Percentiles rank a stretch among this genome's conserved stretches.
Evolutionary conservation across 2,888 invertebrate species (phyloP).

Genomic region (Loripinus fragilis): DNA sequence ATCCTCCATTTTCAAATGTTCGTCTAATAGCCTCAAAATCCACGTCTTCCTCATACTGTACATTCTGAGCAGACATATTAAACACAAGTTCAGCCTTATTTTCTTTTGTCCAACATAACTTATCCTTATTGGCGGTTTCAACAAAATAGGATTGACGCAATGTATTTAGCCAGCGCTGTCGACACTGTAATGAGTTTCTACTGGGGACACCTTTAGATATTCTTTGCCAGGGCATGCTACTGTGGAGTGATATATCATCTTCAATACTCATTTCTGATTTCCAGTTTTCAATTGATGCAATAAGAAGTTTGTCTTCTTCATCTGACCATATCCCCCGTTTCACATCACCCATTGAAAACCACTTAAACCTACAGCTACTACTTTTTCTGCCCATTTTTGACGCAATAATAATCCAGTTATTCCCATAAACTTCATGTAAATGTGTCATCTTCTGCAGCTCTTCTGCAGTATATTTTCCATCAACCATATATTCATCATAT

Average conservation of each 20-base stretch:
- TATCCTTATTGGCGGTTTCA: neutral
- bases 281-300: neutral
- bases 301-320: neutral
- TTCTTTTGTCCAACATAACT: neutral
- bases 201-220: neutral
- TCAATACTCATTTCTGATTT: too few relatives aligned
- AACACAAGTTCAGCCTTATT: neutral
- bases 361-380: neutral
- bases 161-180: neutral
- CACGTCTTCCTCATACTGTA: neutral
- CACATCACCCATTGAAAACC: neutral
- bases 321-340: neutral
- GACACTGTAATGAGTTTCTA: neutral
- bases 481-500: neutral
- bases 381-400: neutral
- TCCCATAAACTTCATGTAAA: neutral
- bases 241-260: neutral
- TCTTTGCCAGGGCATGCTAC: neutral
- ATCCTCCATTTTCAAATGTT: neutral
- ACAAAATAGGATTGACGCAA: neutral
- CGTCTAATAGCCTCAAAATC: neutral
- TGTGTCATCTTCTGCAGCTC: neutral
- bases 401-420: neutral
- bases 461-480: neutral
- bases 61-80: neutral